Conservation (phyloP, 2,888 invertebrate genomes). For the Sturmia bella region DNA sequence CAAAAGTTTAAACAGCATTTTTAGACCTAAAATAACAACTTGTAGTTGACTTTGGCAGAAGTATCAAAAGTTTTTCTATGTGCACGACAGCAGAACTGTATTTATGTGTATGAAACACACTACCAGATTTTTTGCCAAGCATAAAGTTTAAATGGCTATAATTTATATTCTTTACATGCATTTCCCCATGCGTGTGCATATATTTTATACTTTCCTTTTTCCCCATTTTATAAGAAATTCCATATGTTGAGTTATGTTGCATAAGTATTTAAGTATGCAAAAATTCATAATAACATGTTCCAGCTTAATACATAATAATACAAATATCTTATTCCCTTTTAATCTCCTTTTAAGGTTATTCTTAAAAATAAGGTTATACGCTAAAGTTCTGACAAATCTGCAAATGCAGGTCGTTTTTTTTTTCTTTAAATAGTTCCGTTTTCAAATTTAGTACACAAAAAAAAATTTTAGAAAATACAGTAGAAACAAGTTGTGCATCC, state of each 20-base stretch:
- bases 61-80: too few relatives aligned
- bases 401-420: too few relatives aligned
- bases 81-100: background rate
- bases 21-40: too few relatives aligned
- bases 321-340: background rate
- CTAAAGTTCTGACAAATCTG: too few relatives aligned
- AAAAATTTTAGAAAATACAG: too few relatives aligned
- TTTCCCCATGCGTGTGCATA: background rate
- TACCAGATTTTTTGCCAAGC: background rate
- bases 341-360: background rate
- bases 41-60: too few relatives aligned
- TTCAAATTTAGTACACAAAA: too few relatives aligned
- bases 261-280: constrained; percentile 41
- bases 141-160: background rate
- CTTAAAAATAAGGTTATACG: too few relatives aligned
- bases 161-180: constrained; percentile 28
- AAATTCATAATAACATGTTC: constrained; percentile 29
- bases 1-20: too few relatives aligned
- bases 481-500: too few relatives aligned
- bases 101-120: background rate
- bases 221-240: background rate
- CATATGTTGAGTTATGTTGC: constrained; percentile 32
- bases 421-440: too few relatives aligned
- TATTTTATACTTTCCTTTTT: background rate
- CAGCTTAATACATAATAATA: background rate